These are phyloP conservation scores for Antitype chi DNA, from an alignment of 2,888 invertebrate species.

Conservation along the genomic window DNA sequence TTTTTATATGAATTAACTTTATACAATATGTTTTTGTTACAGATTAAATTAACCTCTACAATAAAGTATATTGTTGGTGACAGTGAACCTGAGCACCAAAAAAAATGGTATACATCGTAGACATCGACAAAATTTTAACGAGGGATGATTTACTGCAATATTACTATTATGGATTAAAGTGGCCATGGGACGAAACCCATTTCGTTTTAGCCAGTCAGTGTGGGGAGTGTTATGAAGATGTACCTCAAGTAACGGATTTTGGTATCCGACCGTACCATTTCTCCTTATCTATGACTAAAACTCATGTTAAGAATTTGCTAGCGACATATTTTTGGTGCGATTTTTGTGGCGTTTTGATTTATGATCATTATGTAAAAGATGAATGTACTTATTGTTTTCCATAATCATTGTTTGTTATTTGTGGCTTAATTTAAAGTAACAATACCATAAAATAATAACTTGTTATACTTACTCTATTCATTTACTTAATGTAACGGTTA, in stretches of 20 bases:
- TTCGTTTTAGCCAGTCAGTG: constrained; percentile 33
- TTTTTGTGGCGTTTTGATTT: constrained; percentile 17
- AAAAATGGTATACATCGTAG: constrained; percentile 31
- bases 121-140: constrained; percentile 37
- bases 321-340: constrained; percentile 20
- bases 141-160: constrained; percentile 42
- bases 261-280: constrained; percentile 21
- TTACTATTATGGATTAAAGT: constrained; percentile 37
- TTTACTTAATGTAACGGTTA: no score
- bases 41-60: constrained; percentile 10
- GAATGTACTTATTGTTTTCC: constrained; percentile 14
- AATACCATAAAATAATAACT: no score
- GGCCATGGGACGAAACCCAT: constrained; percentile 41
- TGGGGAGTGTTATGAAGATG: constrained; percentile 24
- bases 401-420: no score
- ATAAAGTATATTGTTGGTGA: constrained; percentile 19
- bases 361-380: constrained; percentile 30
- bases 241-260: constrained; percentile 12
- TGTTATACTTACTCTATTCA: no score
- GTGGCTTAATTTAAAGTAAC: no score
- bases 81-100: constrained; percentile 15
- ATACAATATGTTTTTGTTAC: constrained; percentile 3
- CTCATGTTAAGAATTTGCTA: constrained; percentile 18
- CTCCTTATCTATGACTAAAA: constrained; percentile 24
- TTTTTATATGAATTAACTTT: background rate